Evolutionary conservation across 2,888 invertebrate species (phyloP), one percentile per base, ranked within the genome.

Genomic region (Parapristionchus giblindavisi): DNA sequence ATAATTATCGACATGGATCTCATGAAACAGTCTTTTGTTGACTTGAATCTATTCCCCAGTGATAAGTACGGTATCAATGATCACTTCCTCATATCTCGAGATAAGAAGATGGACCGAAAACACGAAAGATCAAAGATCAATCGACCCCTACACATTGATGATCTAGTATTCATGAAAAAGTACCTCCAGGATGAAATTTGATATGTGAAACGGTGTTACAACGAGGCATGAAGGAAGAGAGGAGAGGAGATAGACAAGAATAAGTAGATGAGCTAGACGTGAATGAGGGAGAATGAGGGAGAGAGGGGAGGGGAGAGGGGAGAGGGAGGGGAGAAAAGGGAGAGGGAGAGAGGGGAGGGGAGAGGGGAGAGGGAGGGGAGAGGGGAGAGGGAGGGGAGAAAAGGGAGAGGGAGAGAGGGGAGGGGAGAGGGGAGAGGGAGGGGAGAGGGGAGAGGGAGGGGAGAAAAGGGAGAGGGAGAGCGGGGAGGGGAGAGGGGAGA

Each of bases 371-470:
- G 40, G 61, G 17, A 27, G 21, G 27, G 2, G 11, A 8, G n/a
- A 34, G 60, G 17, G 27, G n/a, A 48, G 29, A 43, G 65, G 21
- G 65, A 65, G 48, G 43, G 63, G 6, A 11, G 65, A 65, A 48
- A 21, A 48, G 6, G 65, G 32, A 48, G 65, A 65, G 65, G 48
- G 38, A 48, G 48, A 48, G 65, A 40, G 65, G 17, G 1, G 38
- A 48, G 65, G 24, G 14, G 63, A 63, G 40, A 65, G 40, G 43
- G 52, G 4, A 8, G 11, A 38, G 27, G 52, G 21, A 36, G 36
- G 24, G 8, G 52, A 52, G 68, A 68, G 68, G 27, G 68, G 43
- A 32, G 11, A 17, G 51, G 36, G 14, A 29, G 52, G 32, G 51
- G 1, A 68, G 48, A n/a, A 43, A 29, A 11, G 0, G 8, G 43